Evolutionary conservation across 2,797 vertebrate genomes (phyloP).

Genomic region (Acropternis orthonyx): DNA sequence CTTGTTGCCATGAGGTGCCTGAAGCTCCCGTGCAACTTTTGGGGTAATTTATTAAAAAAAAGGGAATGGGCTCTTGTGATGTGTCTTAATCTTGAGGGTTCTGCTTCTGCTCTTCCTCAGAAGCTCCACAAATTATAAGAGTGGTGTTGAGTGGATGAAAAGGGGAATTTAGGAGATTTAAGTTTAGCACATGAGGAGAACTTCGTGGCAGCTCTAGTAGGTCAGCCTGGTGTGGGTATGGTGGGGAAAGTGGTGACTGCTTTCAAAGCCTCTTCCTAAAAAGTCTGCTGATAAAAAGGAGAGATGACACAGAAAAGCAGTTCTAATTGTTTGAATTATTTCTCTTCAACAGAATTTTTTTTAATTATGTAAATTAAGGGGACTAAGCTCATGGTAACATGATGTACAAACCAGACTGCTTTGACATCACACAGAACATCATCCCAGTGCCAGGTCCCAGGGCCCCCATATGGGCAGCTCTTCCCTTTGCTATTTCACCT

Average conservation of each 20-base stretch:
- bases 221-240: not conserved
- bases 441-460: not conserved
- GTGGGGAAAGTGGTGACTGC: accelerated
- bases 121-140: not conserved
- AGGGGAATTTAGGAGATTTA: not conserved
- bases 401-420: not conserved
- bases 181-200: not conserved
- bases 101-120: not conserved
- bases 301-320: not conserved
- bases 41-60: not conserved
- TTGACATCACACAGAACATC: not conserved
- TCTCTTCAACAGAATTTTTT: not conserved
- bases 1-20: not conserved
- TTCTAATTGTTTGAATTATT: not conserved
- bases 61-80: not conserved
- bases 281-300: not conserved
- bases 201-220: not conserved
- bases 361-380: not conserved
- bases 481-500: not conserved
- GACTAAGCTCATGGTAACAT: not conserved
- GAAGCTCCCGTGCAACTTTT: not conserved
- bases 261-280: not conserved
- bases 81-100: not conserved
- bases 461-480: accelerated
- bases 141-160: not conserved